Base-by-base conservation (phyloP, 2,113 vertebrate species). In the Mola mola region DNA sequence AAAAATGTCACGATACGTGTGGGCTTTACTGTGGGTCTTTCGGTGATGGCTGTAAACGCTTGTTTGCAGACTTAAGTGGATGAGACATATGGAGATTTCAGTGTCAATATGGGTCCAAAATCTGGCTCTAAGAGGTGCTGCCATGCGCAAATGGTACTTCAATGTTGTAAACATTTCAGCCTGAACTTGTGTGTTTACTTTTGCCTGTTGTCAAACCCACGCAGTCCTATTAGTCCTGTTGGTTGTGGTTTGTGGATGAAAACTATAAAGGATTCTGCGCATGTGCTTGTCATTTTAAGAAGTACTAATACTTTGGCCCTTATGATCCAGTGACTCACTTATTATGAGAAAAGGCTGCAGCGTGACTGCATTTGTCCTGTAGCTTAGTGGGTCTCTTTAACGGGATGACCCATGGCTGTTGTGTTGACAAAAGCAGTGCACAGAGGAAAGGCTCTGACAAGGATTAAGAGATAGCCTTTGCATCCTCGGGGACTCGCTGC, bases 251-350 rank as follows among this genome's bases (percentile, higher is more conserved):
- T 10, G 22, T 44, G 1, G 0, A 11, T 34, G 10, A 62, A 21
- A 10, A 8, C 19, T 38, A 19, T 11, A 43, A 26, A 40, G 3
- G 19, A 25, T 31, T 20, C 11, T 17, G 8, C 24, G 21, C 16
- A 38, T 3, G 29, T 29, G 4, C 50, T 44, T 13, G 4, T 8
- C 4, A 59, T 43, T 47, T 66, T 12, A 15, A 46, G 15, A 26
- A 17, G n/a, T 17, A 47, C 37, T 68, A 37, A 42, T 62, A 19
- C 13, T 9, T 21, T 43, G 38, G 17, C 59, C 56, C 17, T 26
- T 60, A 33, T 82, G 73, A 65, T 57, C 41, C 41, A 57, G 1
- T 51, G 62, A 29, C 20, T 61, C 15, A n/a, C 20, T 63, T 65
- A 28, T 66, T 42, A 48, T 47, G 42, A 53, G 28, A 70, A 50